phyloP scores from a whole-genome alignment of 2,797 vertebrate species.

The Sebastes reedi region DNA sequence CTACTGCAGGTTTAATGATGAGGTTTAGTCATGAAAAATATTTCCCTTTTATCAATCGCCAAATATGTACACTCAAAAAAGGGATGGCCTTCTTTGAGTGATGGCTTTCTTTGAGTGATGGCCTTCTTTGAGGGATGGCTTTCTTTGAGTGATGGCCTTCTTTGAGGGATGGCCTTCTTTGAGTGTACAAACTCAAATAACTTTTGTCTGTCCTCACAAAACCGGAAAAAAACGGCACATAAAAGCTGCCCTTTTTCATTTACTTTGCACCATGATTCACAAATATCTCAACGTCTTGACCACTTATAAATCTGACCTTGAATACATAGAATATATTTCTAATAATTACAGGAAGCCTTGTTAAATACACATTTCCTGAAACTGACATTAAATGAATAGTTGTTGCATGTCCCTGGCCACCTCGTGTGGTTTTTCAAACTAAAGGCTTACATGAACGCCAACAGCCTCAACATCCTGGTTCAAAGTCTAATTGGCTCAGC shows the following conservation, averaged over 20 bases:
- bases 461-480: conserved; percentile 19
- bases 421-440: conserved; percentile 9
- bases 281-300: background rate
- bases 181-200: background rate
- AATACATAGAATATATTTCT: background rate
- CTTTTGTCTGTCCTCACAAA: background rate
- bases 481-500: conserved; percentile 24
- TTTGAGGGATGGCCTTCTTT: background rate
- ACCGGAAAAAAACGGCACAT: background rate
- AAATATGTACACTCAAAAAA: background rate
- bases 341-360: background rate
- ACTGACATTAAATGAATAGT: background rate
- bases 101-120: no score
- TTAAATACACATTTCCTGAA: background rate
- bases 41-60: background rate
- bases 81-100: background rate
- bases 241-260: background rate
- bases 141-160: background rate
- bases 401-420: background rate
- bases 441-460: background rate
- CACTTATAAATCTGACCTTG: background rate
- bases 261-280: background rate
- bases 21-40: background rate
- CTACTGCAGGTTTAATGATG: accelerated
- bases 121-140: no score